phyloP scores from a whole-genome alignment of 2,888 invertebrate species.

The Zelleria hepariella region DNA sequence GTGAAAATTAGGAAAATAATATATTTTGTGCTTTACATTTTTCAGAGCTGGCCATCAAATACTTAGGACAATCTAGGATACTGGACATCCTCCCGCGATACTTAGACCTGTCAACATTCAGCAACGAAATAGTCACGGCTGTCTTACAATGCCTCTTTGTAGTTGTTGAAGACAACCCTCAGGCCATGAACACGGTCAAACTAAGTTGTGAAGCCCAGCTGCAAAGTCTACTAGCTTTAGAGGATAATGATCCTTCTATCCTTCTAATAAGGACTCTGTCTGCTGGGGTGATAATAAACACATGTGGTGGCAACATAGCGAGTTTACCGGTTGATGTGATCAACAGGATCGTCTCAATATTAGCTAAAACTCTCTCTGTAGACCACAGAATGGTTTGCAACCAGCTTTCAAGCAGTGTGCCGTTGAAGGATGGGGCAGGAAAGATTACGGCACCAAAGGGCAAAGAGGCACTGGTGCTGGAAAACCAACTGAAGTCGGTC shows the following conservation, averaged over 20 bases:
- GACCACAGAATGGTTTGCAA: constrained; percentile 67
- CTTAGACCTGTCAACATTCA: constrained; percentile 71
- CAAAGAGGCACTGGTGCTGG: constrained; percentile 49
- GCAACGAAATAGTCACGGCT: constrained; percentile 67
- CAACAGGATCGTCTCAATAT: constrained; percentile 59
- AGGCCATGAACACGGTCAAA: constrained; percentile 68
- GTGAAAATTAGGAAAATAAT: too few species aligned
- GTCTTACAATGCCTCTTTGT: constrained; percentile 79
- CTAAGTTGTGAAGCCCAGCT: constrained; percentile 55
- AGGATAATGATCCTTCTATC: constrained; percentile 47
- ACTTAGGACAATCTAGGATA: constrained; percentile 75
- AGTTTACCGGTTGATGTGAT: constrained; percentile 55
- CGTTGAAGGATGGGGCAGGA: constrained; percentile 39
- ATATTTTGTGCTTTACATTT: too few species aligned
- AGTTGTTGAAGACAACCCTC: constrained; percentile 78
- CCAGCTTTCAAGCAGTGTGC: constrained; percentile 60
- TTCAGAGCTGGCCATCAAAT: constrained; percentile 73
- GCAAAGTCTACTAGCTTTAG: constrained; percentile 46
- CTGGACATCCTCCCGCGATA: constrained; percentile 73
- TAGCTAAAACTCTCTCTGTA: constrained; percentile 65
- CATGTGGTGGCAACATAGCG: constrained; percentile 52
- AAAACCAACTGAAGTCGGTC: constrained; percentile 60
- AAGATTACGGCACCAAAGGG: constrained; percentile 40
- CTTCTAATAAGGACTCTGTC: constrained; percentile 70
- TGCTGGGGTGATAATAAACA: constrained; percentile 72